These are phyloP conservation scores for Anagyrus pseudococci DNA, from an alignment of 2,888 invertebrate species.

Conservation along the genomic window DNA sequence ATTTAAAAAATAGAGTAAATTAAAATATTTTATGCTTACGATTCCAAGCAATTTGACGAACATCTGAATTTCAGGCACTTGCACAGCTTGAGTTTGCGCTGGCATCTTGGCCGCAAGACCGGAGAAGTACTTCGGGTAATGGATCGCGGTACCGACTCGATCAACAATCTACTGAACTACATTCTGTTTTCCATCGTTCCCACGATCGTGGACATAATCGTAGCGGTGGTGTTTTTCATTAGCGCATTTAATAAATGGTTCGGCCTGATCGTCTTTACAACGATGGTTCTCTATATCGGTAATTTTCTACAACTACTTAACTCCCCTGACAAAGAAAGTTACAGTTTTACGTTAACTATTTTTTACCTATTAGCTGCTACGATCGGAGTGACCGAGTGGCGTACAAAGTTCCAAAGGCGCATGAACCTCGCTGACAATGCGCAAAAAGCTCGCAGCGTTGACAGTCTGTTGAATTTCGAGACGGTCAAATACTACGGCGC, in stretches of 20 bases:
- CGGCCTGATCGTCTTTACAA: conserved; percentile 91
- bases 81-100: conserved; percentile 88
- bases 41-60: neutral
- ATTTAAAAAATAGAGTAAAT: no score
- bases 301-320: conserved; percentile 47
- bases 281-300: conserved; percentile 94
- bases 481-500: conserved; percentile 98
- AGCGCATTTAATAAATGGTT: conserved; percentile 91
- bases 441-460: conserved; percentile 89
- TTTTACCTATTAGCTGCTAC: conserved; percentile 83
- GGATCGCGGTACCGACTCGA: conserved; percentile 96
- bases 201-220: conserved; percentile 88
- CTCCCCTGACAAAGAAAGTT: neutral
- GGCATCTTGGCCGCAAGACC: conserved; percentile 95
- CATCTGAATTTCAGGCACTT: conserved; percentile 76
- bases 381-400: conserved; percentile 94
- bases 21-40: conserved; percentile 11
- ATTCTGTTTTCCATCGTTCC: conserved; percentile 93
- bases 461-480: conserved; percentile 96
- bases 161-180: conserved; percentile 91
- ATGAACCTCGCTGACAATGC: conserved; percentile 97
- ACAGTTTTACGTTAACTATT: conserved; percentile 6
- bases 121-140: conserved; percentile 96
- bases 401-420: conserved; percentile 90
- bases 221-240: conserved; percentile 90